phyloP scores from a whole-genome alignment of 2,888 invertebrate genomes.

The Hemithea aestivaria region DNA sequence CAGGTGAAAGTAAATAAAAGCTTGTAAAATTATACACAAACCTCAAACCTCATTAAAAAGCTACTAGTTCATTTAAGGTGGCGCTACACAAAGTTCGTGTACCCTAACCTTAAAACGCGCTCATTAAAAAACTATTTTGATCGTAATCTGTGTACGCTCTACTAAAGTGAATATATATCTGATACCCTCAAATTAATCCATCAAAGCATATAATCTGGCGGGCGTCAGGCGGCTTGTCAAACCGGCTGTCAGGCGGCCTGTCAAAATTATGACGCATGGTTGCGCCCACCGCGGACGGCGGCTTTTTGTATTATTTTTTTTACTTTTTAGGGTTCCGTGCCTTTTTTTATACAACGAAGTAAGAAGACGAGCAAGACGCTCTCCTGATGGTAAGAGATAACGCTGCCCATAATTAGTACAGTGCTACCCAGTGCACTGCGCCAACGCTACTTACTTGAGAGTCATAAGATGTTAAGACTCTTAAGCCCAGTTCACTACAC shows the following conservation, averaged over 20 bases:
- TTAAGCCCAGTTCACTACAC: too few species aligned
- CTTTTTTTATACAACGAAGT: too few species aligned
- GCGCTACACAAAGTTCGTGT: background rate
- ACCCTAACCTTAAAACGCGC: conserved; percentile 24
- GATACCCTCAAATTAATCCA: conserved; percentile 69
- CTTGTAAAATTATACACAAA: too few species aligned
- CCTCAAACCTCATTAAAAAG: conserved; percentile 26
- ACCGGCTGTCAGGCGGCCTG: conserved; percentile 59
- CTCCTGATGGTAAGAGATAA: too few species aligned
- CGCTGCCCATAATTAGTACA: too few species aligned
- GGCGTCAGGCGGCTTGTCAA: conserved; percentile 56
- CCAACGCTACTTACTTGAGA: too few species aligned
- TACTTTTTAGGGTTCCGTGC: too few species aligned
- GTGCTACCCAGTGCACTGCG: too few species aligned
- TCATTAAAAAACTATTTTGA: conserved; percentile 47
- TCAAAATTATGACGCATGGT: conserved; percentile 73
- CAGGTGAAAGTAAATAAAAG: too few species aligned
- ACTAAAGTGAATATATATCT: conserved; percentile 42
- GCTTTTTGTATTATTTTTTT: conserved; percentile 40
- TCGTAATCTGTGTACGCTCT: conserved; percentile 42
- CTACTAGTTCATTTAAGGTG: too few species aligned
- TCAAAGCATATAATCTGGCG: conserved; percentile 67
- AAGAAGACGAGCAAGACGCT: too few species aligned
- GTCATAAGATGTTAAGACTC: too few species aligned
- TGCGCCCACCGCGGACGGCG: conserved; percentile 57